Conservation (phyloP, 2,797 vertebrate species). For the Hypotaenidia okinawae region DNA sequence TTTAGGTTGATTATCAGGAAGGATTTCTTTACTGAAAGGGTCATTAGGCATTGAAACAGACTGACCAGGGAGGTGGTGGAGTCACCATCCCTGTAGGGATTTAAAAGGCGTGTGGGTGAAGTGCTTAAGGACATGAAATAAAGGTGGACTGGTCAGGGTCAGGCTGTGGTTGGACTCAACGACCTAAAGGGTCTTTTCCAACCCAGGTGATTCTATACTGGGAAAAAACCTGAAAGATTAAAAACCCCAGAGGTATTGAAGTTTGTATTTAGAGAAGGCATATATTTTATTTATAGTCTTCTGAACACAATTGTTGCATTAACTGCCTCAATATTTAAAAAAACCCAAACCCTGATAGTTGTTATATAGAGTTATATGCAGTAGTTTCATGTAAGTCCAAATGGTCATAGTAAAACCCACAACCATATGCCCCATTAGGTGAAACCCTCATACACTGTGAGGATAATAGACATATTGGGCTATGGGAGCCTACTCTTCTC, state of each 20-base stretch:
- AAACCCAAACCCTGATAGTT: no score
- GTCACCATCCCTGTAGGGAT: no score
- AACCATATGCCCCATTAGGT: not conserved
- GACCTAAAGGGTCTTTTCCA: no score
- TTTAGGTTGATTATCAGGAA: no score
- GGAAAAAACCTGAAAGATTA: rapidly evolving
- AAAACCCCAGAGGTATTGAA: not conserved
- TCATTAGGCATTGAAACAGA: no score
- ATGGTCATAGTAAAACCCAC: not conserved
- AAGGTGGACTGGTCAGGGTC: no score
- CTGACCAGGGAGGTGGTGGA: no score
- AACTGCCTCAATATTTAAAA: not conserved
- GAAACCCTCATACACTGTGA: not conserved
- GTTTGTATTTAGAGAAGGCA: not conserved
- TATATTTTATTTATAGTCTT: not conserved
- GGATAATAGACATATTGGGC: not conserved
- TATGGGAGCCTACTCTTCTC: not conserved
- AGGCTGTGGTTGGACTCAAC: no score
- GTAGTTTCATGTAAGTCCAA: not conserved
- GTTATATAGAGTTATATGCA: not conserved
- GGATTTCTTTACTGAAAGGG: no score
- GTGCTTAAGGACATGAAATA: no score
- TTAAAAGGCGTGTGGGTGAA: no score
- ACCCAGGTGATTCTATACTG: no score
- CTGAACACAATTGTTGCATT: not conserved